Conservation (phyloP, 2,113 vertebrate species). For the Phrynosoma platyrhinos region DNA sequence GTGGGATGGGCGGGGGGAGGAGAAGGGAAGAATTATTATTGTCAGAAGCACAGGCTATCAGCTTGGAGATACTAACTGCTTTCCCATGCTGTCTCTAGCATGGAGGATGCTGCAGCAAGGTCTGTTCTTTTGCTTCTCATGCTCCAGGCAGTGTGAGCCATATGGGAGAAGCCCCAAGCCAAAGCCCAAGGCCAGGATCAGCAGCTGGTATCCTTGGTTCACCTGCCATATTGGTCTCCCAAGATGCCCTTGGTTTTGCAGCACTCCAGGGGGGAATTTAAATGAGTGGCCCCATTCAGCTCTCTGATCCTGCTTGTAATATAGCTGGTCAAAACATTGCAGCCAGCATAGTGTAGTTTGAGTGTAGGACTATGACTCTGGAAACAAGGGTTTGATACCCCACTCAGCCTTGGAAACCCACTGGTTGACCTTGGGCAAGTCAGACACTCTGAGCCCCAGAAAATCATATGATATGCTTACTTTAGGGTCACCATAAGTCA, state of each 20-base stretch:
- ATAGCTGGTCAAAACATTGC: neutral
- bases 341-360: neutral
- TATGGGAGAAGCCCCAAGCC: neutral
- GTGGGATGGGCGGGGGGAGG: slow-evolving; percentile 37
- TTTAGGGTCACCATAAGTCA: no score
- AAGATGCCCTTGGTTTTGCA: neutral
- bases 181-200: no score
- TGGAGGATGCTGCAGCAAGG: neutral
- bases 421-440: no score
- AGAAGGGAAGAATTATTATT: slow-evolving; percentile 65
- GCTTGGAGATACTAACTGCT: slow-evolving; percentile 58
- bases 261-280: neutral
- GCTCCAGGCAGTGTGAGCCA: neutral
- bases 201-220: neutral
- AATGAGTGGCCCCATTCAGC: neutral
- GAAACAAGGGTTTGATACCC: no score
- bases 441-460: no score
- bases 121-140: neutral
- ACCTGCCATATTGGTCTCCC: neutral
- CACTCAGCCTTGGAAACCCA: no score
- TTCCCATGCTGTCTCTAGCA: neutral
- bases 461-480: no score
- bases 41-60: slow-evolving; percentile 65
- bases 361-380: no score
- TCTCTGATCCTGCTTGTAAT: neutral